Conservation (phyloP, 92 coral and sea anemone species). For the Paragorgia papillata region DNA sequence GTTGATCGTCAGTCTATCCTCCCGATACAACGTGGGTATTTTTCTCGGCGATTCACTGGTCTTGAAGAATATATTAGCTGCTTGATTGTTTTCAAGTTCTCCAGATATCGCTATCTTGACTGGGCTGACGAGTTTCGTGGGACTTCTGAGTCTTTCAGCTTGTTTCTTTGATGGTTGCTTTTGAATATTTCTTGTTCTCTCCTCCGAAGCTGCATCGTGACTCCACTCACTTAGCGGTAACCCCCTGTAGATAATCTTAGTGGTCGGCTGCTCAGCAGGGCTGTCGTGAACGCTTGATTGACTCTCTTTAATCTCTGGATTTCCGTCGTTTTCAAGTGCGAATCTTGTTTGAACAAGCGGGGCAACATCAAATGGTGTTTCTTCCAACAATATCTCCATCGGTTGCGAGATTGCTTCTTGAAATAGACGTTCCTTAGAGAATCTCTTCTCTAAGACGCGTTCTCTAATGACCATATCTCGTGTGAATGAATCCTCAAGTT, state of each 20-base stretch:
- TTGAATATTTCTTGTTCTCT: neutral
- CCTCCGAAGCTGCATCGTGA: neutral
- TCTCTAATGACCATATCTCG: no score
- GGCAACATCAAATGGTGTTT: neutral
- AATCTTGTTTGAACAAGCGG: neutral
- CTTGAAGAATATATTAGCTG: neutral
- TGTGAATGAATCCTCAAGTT: no score
- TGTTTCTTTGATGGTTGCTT: neutral
- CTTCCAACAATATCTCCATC: neutral
- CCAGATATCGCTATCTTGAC: no score
- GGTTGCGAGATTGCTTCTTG: neutral
- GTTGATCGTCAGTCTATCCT: neutral
- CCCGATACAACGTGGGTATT: neutral
- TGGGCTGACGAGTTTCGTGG: neutral
- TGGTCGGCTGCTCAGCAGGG: neutral
- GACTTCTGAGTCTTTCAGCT: neutral
- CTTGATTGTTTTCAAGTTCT: no score
- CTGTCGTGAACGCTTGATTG: neutral
- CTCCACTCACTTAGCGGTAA: neutral
- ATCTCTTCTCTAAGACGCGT: no score
- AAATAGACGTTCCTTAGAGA: no score
- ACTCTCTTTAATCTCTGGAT: neutral
- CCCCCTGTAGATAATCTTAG: conserved; percentile 1
- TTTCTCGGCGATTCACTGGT: neutral
- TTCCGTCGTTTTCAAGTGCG: neutral